Evolutionary conservation across 2,797 vertebrate genomes (phyloP).

Genomic region (Alauda arvensis): DNA sequence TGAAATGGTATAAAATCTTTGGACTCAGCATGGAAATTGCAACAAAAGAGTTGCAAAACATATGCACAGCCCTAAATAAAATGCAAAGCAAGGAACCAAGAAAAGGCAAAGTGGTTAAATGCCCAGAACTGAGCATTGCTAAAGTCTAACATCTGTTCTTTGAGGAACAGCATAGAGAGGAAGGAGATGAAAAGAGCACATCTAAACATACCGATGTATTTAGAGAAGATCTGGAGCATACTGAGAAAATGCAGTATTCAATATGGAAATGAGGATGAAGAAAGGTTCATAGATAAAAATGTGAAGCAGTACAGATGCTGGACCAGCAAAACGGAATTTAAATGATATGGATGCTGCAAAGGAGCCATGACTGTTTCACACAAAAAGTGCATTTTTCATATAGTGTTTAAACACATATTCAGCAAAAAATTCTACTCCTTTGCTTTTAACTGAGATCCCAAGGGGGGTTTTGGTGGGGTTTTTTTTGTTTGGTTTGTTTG

Average conservation of each 20-base stretch:
- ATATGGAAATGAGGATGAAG: not conserved
- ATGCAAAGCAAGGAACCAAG: slow-evolving; percentile 25
- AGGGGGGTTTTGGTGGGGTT: not conserved
- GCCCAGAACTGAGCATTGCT: not conserved
- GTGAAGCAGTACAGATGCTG: not conserved
- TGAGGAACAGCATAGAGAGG: not conserved
- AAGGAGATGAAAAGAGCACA: not conserved
- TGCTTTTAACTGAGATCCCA: not conserved
- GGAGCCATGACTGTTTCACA: fast-evolving
- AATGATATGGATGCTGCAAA: not conserved
- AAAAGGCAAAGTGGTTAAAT: slow-evolving; percentile 1
- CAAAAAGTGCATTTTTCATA: not conserved
- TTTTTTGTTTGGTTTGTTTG: not conserved
- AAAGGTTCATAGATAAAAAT: not conserved
- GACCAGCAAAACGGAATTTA: not conserved
- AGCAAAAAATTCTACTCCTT: not conserved
- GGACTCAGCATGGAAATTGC: slow-evolving; percentile 59
- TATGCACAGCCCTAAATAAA: slow-evolving; percentile 23
- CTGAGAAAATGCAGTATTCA: not conserved
- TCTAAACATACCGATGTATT: not conserved
- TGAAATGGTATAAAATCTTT: slow-evolving; percentile 23
- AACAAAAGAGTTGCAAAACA: slow-evolving; percentile 44
- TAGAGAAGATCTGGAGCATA: not conserved
- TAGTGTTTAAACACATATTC: not conserved
- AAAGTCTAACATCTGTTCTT: slow-evolving; percentile 10